These are phyloP conservation scores for Bombus difficillimus DNA, from an alignment of 1,140 invertebrate species.

Conservation along the genomic window DNA sequence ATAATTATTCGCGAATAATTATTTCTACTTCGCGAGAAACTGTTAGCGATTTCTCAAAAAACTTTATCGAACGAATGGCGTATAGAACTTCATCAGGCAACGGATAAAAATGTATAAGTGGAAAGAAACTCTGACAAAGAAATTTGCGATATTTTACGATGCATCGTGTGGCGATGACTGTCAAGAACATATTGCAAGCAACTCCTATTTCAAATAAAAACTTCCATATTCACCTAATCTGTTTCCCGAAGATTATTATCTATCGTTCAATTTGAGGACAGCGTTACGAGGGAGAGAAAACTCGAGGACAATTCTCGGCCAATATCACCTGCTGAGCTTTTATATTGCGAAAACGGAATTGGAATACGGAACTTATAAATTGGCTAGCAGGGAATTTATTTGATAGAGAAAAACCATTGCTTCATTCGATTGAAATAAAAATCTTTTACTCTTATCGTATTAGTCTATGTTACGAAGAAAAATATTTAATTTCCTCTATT, in stretches of 20 bases:
- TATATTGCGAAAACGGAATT: not conserved
- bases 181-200: not conserved
- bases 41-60: not conserved
- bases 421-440: not conserved
- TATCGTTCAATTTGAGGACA: slow-evolving; percentile 2
- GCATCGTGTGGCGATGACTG: not conserved
- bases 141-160: not conserved
- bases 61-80: not conserved
- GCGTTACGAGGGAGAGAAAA: not conserved
- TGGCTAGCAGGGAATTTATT: not conserved
- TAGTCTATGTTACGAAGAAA: not conserved
- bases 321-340: not conserved
- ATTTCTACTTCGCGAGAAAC: not conserved
- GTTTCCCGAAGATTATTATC: slow-evolving; percentile 16
- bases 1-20: not conserved
- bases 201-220: not conserved
- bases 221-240: slow-evolving; percentile 34
- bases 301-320: not conserved
- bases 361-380: not conserved
- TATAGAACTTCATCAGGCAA: not conserved
- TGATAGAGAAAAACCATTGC: not conserved
- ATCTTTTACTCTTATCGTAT: not conserved
- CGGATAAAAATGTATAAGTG: not conserved
- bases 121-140: not conserved
- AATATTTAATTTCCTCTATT: not conserved